A percentile compares a stretch with the other conserved stretches of the same genome.
These are phyloP conservation scores for Ganaspis sp. DNA, from an alignment of 1,140 invertebrate genomes.

Conservation along the genomic window DNA sequence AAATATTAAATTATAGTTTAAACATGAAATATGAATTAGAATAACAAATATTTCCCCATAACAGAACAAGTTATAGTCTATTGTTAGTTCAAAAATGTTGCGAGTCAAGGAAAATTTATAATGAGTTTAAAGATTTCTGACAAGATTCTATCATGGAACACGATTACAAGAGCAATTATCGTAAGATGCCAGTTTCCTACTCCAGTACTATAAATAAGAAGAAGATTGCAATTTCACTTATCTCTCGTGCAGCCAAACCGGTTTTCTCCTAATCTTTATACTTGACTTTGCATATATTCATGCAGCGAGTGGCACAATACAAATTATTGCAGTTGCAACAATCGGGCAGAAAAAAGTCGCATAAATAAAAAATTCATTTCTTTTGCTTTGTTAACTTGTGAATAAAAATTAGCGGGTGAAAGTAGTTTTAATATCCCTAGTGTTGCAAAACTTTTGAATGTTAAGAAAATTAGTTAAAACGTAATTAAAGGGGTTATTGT, in stretches of 20 bases:
- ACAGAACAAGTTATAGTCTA: not conserved
- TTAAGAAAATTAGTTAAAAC: too few species aligned
- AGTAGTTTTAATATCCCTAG: too few species aligned
- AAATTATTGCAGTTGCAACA: not conserved
- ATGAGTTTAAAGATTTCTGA: not conserved
- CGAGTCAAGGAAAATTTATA: not conserved
- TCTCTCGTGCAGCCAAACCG: not conserved
- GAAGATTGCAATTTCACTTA: constrained; percentile 1
- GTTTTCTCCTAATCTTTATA: not conserved
- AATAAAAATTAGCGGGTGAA: too few species aligned
- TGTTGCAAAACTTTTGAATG: too few species aligned
- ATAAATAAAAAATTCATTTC: not conserved
- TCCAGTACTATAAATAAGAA: not conserved
- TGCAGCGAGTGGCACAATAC: not conserved
- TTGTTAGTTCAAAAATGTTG: not conserved
- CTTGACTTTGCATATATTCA: not conserved
- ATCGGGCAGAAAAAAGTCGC: not conserved
- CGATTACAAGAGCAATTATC: not conserved
- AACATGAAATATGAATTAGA: not conserved
- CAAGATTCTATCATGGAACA: not conserved
- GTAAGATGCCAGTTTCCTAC: not conserved
- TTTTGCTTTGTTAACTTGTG: too few species aligned
- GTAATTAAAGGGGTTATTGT: too few species aligned
- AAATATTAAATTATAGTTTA: not conserved
- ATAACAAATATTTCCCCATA: not conserved